These are phyloP conservation scores for Campoletis raptor DNA, from an alignment of 2,888 invertebrate species.

Conservation along the genomic window DNA sequence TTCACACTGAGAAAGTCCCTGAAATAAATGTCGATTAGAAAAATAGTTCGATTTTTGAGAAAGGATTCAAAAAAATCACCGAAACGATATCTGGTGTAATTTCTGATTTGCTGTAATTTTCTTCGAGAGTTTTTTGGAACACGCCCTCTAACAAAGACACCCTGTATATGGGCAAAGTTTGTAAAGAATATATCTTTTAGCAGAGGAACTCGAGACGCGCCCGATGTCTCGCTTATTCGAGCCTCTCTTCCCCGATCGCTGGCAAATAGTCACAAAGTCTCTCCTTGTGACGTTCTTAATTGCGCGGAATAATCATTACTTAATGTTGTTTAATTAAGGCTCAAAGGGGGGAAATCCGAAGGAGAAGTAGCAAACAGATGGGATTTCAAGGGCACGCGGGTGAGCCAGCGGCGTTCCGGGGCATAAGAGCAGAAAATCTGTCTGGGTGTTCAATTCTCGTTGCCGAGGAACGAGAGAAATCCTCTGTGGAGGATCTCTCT, in stretches of 20 bases:
- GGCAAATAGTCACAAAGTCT: slow-evolving; percentile 54
- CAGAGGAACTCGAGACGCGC: slow-evolving; percentile 65
- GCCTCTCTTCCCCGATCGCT: slow-evolving; percentile 42
- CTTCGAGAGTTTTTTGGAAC: neutral
- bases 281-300: slow-evolving; percentile 63
- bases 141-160: neutral
- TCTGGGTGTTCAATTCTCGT: slow-evolving; percentile 50
- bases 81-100: neutral
- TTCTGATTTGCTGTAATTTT: neutral
- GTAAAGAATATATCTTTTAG: slow-evolving; percentile 24
- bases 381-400: slow-evolving; percentile 52
- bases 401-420: slow-evolving; percentile 28
- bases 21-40: too few species aligned
- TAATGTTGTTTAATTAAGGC: slow-evolving; percentile 68
- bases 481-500: slow-evolving; percentile 13
- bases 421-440: slow-evolving; percentile 53
- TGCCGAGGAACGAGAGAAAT: slow-evolving; percentile 29
- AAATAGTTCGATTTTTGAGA: too few species aligned
- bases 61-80: too few species aligned
- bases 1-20: too few species aligned
- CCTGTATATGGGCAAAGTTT: neutral
- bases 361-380: slow-evolving; percentile 53
- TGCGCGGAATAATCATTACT: slow-evolving; percentile 67
- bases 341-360: slow-evolving; percentile 26
- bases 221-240: slow-evolving; percentile 54